Evolutionary conservation across 2,113 vertebrate genomes (phyloP).

Genomic region (Pelvicachromis taeniatus): DNA sequence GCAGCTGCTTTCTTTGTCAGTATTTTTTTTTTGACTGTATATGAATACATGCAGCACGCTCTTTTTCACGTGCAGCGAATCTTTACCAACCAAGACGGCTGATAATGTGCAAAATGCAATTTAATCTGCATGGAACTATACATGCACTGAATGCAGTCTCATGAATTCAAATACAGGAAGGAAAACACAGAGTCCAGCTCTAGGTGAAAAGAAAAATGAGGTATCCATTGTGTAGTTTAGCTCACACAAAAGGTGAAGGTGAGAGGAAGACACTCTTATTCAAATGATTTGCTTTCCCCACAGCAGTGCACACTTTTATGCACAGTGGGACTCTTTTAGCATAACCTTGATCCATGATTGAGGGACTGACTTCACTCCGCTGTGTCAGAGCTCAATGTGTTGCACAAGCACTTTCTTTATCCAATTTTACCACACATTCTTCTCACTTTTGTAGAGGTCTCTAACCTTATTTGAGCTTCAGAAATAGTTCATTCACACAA

Average conservation of each 20-base stretch:
- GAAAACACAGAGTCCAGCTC: not conserved
- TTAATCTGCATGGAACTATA: not conserved
- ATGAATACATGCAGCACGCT: not conserved
- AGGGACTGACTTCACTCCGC: constrained; percentile 22
- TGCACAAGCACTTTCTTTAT: constrained; percentile 15
- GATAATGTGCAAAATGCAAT: not conserved
- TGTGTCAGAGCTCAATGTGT: constrained; percentile 30
- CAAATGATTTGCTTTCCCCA: constrained; percentile 15
- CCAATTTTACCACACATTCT: constrained; percentile 4
- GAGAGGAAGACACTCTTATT: not conserved
- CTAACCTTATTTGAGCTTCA: not conserved
- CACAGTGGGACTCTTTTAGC: constrained; percentile 20
- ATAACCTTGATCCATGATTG: constrained; percentile 40
- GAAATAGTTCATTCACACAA: not conserved
- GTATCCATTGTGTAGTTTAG: not conserved
- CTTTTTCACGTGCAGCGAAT: not conserved
- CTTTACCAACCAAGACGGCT: not conserved
- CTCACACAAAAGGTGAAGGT: not conserved
- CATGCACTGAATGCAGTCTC: not conserved
- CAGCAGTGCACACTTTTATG: constrained; percentile 3
- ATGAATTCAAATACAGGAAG: not conserved
- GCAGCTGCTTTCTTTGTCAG: not conserved
- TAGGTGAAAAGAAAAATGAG: not conserved
- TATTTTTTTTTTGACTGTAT: not conserved
- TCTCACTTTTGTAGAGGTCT: not conserved